Conservation (phyloP, 1,140 invertebrate species). For the Temnothorax longispinosus region DNA sequence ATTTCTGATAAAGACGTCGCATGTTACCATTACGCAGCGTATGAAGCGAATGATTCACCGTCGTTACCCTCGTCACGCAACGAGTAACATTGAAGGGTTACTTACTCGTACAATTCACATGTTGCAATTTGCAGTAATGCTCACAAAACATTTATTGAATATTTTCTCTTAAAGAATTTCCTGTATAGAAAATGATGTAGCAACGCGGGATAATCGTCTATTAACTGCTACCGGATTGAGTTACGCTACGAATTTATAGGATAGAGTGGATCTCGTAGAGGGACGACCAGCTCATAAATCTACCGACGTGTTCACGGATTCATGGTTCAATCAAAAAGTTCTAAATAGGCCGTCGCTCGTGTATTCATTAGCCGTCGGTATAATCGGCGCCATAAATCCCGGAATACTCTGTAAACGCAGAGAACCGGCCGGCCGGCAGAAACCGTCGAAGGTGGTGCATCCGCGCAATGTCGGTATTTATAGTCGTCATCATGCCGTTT, state of each 20-base stretch:
- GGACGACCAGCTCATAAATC: slow-evolving; percentile 26
- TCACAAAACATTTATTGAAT: slow-evolving; percentile 3
- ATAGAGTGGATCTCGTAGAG: background rate
- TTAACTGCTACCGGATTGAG: slow-evolving; percentile 18
- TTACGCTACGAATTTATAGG: slow-evolving; percentile 12
- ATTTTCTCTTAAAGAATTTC: background rate
- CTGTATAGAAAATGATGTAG: background rate
- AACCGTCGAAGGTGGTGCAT: slow-evolving; percentile 45
- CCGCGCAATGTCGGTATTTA: slow-evolving; percentile 66
- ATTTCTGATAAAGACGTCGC: slow-evolving; percentile 12
- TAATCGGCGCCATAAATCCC: slow-evolving; percentile 47
- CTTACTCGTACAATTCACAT: background rate
- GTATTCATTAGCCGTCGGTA: slow-evolving; percentile 48
- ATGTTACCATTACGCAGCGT: background rate
- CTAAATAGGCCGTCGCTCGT: slow-evolving; percentile 27
- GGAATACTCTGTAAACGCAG: slow-evolving; percentile 5
- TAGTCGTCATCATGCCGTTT: slow-evolving; percentile 66
- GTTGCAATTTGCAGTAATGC: background rate
- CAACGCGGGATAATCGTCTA: background rate
- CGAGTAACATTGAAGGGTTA: slow-evolving; percentile 1
- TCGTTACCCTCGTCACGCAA: slow-evolving; percentile 27
- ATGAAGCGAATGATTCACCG: slow-evolving; percentile 40
- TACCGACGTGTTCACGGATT: slow-evolving; percentile 29
- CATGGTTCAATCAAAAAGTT: slow-evolving; percentile 59
- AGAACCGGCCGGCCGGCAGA: background rate